Evolutionary conservation across 1,140 invertebrate genomes (phyloP).

Genomic region (Sitophilus oryzae): DNA sequence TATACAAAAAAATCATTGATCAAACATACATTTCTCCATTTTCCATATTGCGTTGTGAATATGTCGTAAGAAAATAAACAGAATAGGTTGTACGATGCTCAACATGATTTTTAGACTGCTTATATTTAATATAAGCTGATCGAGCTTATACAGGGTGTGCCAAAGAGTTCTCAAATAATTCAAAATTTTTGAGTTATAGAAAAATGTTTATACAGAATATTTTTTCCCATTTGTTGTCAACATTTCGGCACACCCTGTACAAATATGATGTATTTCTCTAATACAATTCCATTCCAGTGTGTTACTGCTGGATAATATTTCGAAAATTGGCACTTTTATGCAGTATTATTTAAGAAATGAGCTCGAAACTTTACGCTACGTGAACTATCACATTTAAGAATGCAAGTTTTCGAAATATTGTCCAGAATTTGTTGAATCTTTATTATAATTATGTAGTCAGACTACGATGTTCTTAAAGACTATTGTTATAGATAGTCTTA

Average conservation of each 20-base stretch:
- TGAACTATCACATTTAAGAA: too few relatives aligned
- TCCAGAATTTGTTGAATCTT: conserved; percentile 3
- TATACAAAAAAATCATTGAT: too few relatives aligned
- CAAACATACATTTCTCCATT: too few relatives aligned
- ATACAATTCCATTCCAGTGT: not conserved
- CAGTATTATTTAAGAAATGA: not conserved
- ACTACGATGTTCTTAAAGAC: conserved; percentile 22
- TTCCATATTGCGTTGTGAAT: too few relatives aligned
- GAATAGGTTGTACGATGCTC: conserved; percentile 14
- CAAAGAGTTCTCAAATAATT: too few relatives aligned
- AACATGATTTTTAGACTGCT: conserved; percentile 6
- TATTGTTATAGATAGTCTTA: conserved; percentile 39
- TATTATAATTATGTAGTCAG: conserved; percentile 15
- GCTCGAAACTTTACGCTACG: too few relatives aligned
- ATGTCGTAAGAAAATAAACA: too few relatives aligned
- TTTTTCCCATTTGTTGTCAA: too few relatives aligned
- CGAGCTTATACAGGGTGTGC: conserved; percentile 4
- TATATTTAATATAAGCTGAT: conserved; percentile 11
- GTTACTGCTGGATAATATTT: not conserved
- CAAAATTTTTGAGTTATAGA: too few relatives aligned
- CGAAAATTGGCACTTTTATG: not conserved
- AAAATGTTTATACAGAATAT: too few relatives aligned
- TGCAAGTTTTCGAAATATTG: not conserved
- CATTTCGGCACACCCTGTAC: too few relatives aligned
- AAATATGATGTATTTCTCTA: too few relatives aligned